phyloP scores from a whole-genome alignment of 2,888 invertebrate species.

The Ennomos quercinarius region DNA sequence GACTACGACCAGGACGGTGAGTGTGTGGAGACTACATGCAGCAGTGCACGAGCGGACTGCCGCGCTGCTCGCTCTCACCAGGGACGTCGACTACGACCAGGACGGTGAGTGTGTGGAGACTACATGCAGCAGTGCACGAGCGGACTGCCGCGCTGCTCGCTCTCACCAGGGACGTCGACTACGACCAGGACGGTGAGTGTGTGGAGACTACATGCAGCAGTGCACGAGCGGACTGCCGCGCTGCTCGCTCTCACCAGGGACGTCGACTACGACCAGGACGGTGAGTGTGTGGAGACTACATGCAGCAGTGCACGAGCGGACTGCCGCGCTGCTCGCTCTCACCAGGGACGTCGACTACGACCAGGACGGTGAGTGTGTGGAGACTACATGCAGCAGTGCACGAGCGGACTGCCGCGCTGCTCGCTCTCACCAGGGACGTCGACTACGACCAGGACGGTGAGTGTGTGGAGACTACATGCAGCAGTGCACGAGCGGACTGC shows the following conservation, averaged over 20 bases:
- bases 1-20: slow-evolving; percentile 98
- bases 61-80: slow-evolving; percentile 91
- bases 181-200: slow-evolving; percentile 96
- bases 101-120: slow-evolving; percentile 93
- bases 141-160: slow-evolving; percentile 90
- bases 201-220: slow-evolving; percentile 89
- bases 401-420: slow-evolving; percentile 90
- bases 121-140: slow-evolving; percentile 88
- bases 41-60: slow-evolving; percentile 89
- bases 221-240: slow-evolving; percentile 89
- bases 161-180: slow-evolving; percentile 96
- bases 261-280: slow-evolving; percentile 98
- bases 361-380: slow-evolving; percentile 93
- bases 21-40: slow-evolving; percentile 88
- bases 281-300: slow-evolving; percentile 89
- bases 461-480: slow-evolving; percentile 88
- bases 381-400: slow-evolving; percentile 89
- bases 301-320: slow-evolving; percentile 89
- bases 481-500: slow-evolving; percentile 89
- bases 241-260: slow-evolving; percentile 93
- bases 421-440: slow-evolving; percentile 94
- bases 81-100: slow-evolving; percentile 98
- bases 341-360: slow-evolving; percentile 98
- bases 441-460: slow-evolving; percentile 98
- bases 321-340: slow-evolving; percentile 89